These are phyloP conservation scores for Phlogophora meticulosa DNA, from an alignment of 2,888 invertebrate species.

Conservation along the genomic window DNA sequence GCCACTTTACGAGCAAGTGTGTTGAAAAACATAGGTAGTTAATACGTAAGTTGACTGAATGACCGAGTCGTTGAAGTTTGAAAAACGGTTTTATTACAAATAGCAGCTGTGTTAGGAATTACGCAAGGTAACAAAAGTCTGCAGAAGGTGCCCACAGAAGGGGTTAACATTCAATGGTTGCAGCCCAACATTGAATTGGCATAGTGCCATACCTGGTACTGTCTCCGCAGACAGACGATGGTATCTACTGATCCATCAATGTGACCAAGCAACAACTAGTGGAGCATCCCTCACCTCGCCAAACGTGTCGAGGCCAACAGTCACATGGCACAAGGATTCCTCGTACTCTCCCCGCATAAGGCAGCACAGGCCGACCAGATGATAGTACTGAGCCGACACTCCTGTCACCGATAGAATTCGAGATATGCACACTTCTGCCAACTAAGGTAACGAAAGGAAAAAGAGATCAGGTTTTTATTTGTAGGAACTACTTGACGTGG, in stretches of 20 bases:
- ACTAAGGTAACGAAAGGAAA: slow-evolving; percentile 58
- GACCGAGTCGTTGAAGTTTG: no score
- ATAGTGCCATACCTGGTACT: no score
- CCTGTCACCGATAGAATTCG: slow-evolving; percentile 74
- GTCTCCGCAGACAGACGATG: no score
- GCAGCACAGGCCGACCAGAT: slow-evolving; percentile 81
- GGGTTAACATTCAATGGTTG: no score
- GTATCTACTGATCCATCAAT: neutral
- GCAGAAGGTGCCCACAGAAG: no score
- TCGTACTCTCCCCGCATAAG: slow-evolving; percentile 77
- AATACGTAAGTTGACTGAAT: neutral
- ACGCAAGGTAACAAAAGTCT: no score
- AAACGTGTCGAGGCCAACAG: slow-evolving; percentile 75
- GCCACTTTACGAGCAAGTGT: no score
- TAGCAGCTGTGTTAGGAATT: neutral
- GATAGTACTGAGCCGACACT: slow-evolving; percentile 78
- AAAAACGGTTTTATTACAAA: no score
- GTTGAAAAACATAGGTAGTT: no score
- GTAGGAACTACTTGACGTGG: no score
- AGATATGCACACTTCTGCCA: slow-evolving; percentile 84
- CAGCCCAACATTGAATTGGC: no score
- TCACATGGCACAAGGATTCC: slow-evolving; percentile 80
- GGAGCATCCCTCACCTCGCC: slow-evolving; percentile 76
- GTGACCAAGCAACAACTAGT: neutral
- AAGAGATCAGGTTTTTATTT: neutral